Conservation (phyloP, 2,113 vertebrate genomes). For the Sapayoa aenigma region DNA sequence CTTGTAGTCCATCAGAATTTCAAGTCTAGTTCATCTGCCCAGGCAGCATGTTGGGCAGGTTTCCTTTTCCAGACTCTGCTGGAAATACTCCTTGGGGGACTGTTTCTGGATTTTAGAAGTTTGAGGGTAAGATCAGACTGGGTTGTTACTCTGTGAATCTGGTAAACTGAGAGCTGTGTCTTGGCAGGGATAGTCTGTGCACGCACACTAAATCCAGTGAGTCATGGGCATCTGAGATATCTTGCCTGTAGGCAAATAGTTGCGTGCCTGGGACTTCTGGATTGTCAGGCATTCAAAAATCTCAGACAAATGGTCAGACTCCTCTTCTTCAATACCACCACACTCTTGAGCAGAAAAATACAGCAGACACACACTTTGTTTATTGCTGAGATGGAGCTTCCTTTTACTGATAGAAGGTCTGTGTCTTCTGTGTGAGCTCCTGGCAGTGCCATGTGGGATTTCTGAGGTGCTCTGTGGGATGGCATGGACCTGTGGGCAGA, state of each 20-base stretch:
- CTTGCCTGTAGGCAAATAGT: background rate
- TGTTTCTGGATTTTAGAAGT: background rate
- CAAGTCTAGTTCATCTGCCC: background rate
- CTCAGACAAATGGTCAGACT: background rate
- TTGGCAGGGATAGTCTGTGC: background rate
- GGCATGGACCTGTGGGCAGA: background rate
- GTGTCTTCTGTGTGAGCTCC: background rate
- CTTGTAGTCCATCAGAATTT: background rate
- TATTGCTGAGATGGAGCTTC: background rate
- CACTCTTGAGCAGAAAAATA: background rate
- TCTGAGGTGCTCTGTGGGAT: background rate
- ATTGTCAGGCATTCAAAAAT: background rate
- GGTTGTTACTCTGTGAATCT: fast-evolving
- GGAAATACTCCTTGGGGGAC: background rate
- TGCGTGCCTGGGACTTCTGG: background rate
- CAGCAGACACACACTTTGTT: background rate
- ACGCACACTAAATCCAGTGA: fast-evolving
- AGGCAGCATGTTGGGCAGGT: background rate
- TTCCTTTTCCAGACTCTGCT: background rate
- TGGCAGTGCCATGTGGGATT: background rate
- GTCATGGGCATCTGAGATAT: background rate
- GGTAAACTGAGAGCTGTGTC: background rate
- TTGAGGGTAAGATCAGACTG: background rate
- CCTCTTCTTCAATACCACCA: background rate
- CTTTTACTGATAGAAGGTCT: background rate